Evolutionary conservation across 2,797 vertebrate genomes (phyloP), one percentile per base, ranked within the genome.

Genomic region (Bradypus variegatus): DNA sequence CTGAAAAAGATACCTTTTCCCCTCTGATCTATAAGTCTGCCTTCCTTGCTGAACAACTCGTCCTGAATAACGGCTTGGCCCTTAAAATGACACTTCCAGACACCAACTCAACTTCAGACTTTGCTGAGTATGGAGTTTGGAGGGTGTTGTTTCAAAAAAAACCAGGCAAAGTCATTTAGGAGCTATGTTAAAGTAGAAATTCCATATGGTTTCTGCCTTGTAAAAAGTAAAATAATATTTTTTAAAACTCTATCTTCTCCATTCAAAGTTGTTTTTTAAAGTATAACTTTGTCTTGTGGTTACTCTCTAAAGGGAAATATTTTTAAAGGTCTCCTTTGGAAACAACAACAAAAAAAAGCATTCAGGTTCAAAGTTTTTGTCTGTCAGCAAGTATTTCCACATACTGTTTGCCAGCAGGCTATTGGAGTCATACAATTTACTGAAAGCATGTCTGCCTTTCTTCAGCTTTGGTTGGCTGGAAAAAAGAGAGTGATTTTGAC

Each of bases 131-230:
- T 83, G 89, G 90, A 81, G 70, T 86, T 86, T 80, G 48, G 55
- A 84, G 76, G 64, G 36, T 94, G 64, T n/a, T 55, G 50, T 96
- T 95, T 95, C 94, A 91, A 77, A 91, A 77, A 93, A 92, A 95
- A 86, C 64, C 76, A 92, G 92, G 82, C 55, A 73, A 94, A 95
- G 72, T 77, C 78, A 82, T 95, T 91, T 84, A 83, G 7, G 16
- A 86, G 41, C 36, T 82, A n/a, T 31, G 77, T 58, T n/a, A 80
- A 69, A 84, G 62, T 90, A 12, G 92, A 95, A 93, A 91, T 93
- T 94, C 94, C 94, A 94, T 95, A 95, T 94, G 94, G 91, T 95
- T 95, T 95, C 85, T 94, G 88, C 95, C 76, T 94, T 94, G 60
- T 33, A 84, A 95, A 82, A 95, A 90, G 80, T 90, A 94, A 94